phyloP scores from a whole-genome alignment of 2,888 invertebrate genomes.

The Drosophila yooni region DNA sequence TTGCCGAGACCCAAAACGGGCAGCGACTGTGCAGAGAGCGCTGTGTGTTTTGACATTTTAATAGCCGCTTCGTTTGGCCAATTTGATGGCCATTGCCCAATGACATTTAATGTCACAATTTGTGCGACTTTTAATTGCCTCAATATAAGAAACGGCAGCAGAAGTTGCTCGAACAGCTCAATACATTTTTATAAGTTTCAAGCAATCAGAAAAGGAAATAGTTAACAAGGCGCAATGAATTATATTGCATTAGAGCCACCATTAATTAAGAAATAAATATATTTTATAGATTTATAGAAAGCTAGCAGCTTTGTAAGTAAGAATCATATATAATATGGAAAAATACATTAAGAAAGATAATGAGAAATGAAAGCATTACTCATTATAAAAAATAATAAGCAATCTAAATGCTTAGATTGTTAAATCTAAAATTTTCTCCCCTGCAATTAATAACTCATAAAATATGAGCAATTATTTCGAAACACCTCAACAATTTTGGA shows the following conservation, averaged over 20 bases:
- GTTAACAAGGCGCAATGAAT: neutral
- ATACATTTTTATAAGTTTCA: neutral
- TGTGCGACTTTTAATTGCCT: conserved; percentile 58
- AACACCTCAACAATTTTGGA: neutral
- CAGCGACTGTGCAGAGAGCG: conserved; percentile 37
- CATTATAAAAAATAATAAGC: neutral
- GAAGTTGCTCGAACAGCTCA: neutral
- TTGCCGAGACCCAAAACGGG: conserved; percentile 60
- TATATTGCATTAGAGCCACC: neutral
- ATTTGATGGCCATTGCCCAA: conserved; percentile 57
- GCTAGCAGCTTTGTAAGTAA: neutral
- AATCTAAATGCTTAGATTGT: neutral
- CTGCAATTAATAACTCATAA: conserved; percentile 6
- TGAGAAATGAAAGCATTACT: neutral
- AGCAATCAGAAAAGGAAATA: neutral
- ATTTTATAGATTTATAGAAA: neutral
- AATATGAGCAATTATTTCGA: conserved; percentile 3
- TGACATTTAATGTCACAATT: conserved; percentile 76
- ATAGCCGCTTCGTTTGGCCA: conserved; percentile 65
- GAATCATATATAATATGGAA: neutral
- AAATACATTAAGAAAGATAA: neutral
- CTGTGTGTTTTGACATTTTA: conserved; percentile 75
- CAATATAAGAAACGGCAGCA: conserved; percentile 2
- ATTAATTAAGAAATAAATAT: neutral
- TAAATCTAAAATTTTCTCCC: neutral